Conservation (phyloP, 2,113 vertebrate genomes). For the Lanius ludovicianus region DNA sequence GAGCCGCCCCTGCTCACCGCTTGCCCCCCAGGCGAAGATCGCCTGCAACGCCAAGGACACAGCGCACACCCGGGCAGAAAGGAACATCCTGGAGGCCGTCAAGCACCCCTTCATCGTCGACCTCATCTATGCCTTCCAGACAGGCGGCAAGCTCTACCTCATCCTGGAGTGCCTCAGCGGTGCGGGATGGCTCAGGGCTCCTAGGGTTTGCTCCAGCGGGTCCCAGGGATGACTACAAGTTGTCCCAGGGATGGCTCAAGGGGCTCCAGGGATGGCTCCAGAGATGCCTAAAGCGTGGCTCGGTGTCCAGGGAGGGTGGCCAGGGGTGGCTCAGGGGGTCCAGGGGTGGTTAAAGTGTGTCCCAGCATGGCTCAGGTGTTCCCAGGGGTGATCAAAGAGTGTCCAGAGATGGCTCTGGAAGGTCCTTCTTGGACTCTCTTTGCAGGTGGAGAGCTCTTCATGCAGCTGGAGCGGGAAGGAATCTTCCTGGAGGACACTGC, state of each 20-base stretch:
- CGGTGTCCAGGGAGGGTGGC: too few relatives aligned
- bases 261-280: background rate
- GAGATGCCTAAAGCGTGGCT: too few relatives aligned
- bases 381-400: background rate
- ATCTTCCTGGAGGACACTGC: slow-evolving; percentile 96
- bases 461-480: slow-evolving; percentile 91
- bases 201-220: too few relatives aligned
- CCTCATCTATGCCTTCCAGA: slow-evolving; percentile 93
- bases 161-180: slow-evolving; percentile 93
- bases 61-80: slow-evolving; percentile 86
- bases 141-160: slow-evolving; percentile 93
- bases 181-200: background rate
- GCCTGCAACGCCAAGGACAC: slow-evolving; percentile 92
- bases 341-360: too few relatives aligned
- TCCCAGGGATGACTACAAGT: background rate
- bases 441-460: slow-evolving; percentile 91
- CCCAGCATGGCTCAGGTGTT: background rate
- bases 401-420: background rate
- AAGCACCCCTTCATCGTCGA: slow-evolving; percentile 94
- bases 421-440: background rate
- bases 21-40: slow-evolving; percentile 82
- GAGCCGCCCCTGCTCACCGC: background rate
- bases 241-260: too few relatives aligned
- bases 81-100: slow-evolving; percentile 90
- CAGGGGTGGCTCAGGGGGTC: background rate